Base-by-base conservation (phyloP, 2,113 vertebrate genomes). In the Prionailurus viverrinus region DNA sequence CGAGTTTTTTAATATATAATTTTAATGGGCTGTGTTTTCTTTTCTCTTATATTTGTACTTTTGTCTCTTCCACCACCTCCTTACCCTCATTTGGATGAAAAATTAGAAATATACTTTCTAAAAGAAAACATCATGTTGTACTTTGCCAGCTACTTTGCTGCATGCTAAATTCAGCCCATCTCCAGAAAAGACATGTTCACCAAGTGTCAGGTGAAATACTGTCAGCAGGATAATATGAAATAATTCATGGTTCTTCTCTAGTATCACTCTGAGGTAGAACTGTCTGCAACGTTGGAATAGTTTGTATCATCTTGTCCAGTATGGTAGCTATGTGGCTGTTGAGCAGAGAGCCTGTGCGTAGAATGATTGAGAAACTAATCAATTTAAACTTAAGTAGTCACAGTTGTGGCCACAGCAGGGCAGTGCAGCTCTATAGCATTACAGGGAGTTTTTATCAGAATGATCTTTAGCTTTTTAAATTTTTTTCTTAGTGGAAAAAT, bases 61-160 rank as follows among this genome's bases (percentile, higher is more conserved):
- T 83, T 90, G 27, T 97, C 18, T 96, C 45, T 83, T 90, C 58
- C 13, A 33, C 5, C 13, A 33, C 7, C 6, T 58, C 27, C 36
- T 66, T 87, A 79, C 33, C 48, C 65, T 82, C 41, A 55, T 68
- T 85, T 18, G 27, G 68, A 89, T 89, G 83, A 87, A 88, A 89
- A 93, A 79, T 92, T 86, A 65, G 13, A 96, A 74, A 51, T 81
- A 36, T 1, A 41, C 19, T 84, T 92, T 88, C 21, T 89, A 83
- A 97, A 84, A 89, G 74, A 82, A 91, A 79, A 73, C 19, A 48
- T 73, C 18, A 79, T 94, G 79, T 53, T 94, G 4, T 90, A 80
- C 53, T 93, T 85, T 61, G 15, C 71, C 48, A 92, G 39, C 23
- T 61, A 23, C n/a, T 63, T 86, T 53, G 29, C 15, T n/a, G 27